Base-by-base conservation (phyloP, 2,888 invertebrate species). In the Eretmocerus hayati region DNA sequence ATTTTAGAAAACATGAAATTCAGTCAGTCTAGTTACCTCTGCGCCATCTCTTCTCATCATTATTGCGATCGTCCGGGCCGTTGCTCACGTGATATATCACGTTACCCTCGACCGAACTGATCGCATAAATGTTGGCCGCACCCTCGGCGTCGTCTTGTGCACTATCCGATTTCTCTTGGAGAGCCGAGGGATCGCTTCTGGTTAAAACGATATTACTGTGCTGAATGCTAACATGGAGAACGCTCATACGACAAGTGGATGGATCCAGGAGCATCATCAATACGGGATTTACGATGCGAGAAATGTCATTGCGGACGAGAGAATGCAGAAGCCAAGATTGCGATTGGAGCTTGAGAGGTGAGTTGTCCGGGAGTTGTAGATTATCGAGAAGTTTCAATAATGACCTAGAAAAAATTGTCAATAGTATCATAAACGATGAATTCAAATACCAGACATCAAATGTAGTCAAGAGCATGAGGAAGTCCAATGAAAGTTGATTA, bases 51-150 rank as follows among this genome's bases (percentile, higher is more conserved):
- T 62, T 61, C 26, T 64, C 64, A 5, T 64, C 65, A 18, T n/a
- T 22, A 13, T 31, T 26, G 5, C 53, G 45, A 13, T 67, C 72
- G 2, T 67, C 66, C 18, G 65, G 62, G 32, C 70, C 72, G 39
- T 73, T 73, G 20, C 77, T 75, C 1, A 80, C 75, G 54, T 81
- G 81, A 60, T 80, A 81, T 60, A 80, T 82, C 4, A 90, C 82
- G 58, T 87, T 86, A 2, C 89, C 89, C 58, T 85, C 85, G 22
- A 87, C 85, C 37, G 84, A 87, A 62, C 88, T 88, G 36, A 90
- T 86, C 1, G 89, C 89, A 62, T 85, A 88, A 13, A 90, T 84
- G 62, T 84, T 85, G 2, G 71, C 71, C 1, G 69, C 62, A 4
- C 63, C 73, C 55, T 65, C 71, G 43, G 61, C 65, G 8, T 69